These are phyloP conservation scores for Malacosoma neustria DNA, from an alignment of 2,888 invertebrate genomes.

Conservation along the genomic window DNA sequence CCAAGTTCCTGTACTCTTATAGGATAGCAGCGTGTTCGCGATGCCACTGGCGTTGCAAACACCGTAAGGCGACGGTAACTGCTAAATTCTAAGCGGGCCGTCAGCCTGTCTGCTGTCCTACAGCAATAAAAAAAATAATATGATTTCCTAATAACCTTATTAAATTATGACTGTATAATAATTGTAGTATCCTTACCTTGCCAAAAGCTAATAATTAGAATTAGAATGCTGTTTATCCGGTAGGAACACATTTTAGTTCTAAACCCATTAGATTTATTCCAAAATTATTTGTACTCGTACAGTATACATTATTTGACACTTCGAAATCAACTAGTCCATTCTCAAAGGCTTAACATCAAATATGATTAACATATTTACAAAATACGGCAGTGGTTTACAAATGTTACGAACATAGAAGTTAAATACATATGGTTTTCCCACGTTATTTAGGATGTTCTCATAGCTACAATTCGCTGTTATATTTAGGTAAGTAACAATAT, in stretches of 20 bases:
- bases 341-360: neutral
- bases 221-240: neutral
- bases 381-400: neutral
- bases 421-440: neutral
- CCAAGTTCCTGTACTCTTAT: no score
- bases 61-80: no score
- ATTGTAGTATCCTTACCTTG: no score
- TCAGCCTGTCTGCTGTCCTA: no score
- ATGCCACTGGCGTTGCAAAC: no score
- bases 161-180: no score
- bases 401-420: neutral
- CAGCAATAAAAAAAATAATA: no score
- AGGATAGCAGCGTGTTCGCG: no score
- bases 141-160: no score
- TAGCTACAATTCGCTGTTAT: no score
- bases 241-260: neutral
- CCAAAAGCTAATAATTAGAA: neutral
- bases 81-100: no score
- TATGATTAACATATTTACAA: neutral
- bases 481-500: no score
- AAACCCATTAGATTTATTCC: neutral
- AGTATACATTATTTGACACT: neutral
- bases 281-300: neutral
- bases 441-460: neutral
- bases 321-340: neutral